phyloP scores from a whole-genome alignment of 2,888 invertebrate species.

The Agrochola lychnidis region DNA sequence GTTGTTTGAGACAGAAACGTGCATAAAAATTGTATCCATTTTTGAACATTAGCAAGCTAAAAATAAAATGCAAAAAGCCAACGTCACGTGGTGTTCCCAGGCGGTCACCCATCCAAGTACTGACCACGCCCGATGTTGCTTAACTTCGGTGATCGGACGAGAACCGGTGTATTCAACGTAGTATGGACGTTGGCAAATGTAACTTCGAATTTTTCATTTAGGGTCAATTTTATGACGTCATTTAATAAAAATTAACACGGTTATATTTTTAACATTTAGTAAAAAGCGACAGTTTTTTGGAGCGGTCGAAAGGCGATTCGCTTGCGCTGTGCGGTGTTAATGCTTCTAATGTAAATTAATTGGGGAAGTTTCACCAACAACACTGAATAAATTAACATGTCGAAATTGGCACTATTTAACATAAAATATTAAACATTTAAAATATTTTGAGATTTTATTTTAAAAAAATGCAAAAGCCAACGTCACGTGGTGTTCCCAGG shows the following conservation, averaged over 20 bases:
- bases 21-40: neutral
- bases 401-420: no score
- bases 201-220: neutral
- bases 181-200: slow-evolving; percentile 83
- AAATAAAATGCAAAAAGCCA: slow-evolving; percentile 74
- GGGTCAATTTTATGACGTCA: neutral
- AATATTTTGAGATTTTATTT: no score
- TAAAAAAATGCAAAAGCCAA: slow-evolving; percentile 74
- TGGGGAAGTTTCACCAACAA: no score
- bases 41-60: neutral
- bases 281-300: no score
- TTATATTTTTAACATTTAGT: no score
- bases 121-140: slow-evolving; percentile 87
- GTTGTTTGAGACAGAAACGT: no score
- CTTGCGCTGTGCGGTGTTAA: no score
- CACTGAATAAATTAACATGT: no score
- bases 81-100: slow-evolving; percentile 82
- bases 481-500: slow-evolving; percentile 82
- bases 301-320: no score
- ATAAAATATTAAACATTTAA: no score
- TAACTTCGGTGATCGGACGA: slow-evolving; percentile 89
- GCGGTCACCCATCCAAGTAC: slow-evolving; percentile 87
- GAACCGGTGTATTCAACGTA: slow-evolving; percentile 87
- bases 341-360: no score
- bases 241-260: neutral